Evolutionary conservation across 2,888 invertebrate species (phyloP).

Genomic region (Bimastos eiseni): DNA sequence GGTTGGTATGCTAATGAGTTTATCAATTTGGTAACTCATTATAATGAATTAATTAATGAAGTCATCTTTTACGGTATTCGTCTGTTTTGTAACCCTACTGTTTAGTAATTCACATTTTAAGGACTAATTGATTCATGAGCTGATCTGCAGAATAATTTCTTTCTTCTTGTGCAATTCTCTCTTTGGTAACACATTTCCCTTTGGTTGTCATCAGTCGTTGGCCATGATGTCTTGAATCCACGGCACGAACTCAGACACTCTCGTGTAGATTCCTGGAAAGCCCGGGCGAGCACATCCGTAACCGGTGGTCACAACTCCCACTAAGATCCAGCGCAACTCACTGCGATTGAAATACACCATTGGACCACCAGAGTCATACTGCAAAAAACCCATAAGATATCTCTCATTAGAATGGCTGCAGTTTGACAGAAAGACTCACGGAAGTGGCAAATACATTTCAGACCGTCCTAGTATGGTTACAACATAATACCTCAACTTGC

Average conservation of each 20-base stretch:
- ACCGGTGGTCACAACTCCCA: slow-evolving; percentile 58
- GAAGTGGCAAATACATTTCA: neutral
- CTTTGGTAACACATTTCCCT: neutral
- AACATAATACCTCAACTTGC: neutral
- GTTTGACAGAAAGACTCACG: neutral
- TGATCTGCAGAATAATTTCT: neutral
- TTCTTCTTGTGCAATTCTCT: neutral
- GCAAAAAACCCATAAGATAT: slow-evolving; percentile 29
- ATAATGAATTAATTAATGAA: neutral
- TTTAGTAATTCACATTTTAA: neutral
- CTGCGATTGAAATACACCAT: slow-evolving; percentile 52
- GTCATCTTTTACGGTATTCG: neutral
- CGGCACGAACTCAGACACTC: slow-evolving; percentile 49
- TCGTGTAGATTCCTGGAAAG: slow-evolving; percentile 59
- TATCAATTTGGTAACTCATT: neutral
- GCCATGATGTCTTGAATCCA: slow-evolving; percentile 52
- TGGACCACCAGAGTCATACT: slow-evolving; percentile 61
- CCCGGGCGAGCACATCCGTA: slow-evolving; percentile 56
- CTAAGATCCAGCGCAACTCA: slow-evolving; percentile 51
- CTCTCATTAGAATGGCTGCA: neutral
- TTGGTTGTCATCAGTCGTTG: slow-evolving; percentile 36
- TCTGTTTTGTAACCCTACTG: neutral
- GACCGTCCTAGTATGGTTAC: neutral
- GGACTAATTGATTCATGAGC: neutral
- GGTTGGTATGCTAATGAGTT: neutral